Evolutionary conservation across 1,140 invertebrate species (phyloP), one percentile per base, ranked within the genome.

Genomic region (Eriocheir sinensis): DNA sequence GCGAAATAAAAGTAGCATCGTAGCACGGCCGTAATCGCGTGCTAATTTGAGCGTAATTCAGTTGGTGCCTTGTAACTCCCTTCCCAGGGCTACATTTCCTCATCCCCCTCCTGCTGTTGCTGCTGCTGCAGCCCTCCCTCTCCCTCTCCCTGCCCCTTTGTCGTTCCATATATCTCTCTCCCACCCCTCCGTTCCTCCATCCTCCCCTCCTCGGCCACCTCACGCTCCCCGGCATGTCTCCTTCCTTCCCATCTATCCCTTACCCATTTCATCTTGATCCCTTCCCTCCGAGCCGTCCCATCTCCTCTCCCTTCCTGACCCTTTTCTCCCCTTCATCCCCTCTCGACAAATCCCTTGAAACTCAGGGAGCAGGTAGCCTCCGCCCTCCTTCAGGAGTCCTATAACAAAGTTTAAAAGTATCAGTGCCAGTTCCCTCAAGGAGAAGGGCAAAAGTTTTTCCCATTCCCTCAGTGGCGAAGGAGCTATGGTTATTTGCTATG

Each of bases 331-430:
- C 36, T 41, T 72, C 86, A 53, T 44, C 17, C 93, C 88, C 83
- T 40, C 27, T 17, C 32, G 41, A 80, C 88, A 94, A 94, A 91
- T 91, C 93, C 93, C 38, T 81, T 85, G 88, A 27, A 90, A 48
- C 80, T 60, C 32, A 36, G 72, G 38, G 88, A 90, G 83, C 93
- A 94, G 93, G 93, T 94, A 94, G 32, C 72, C 72, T 2, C 3
- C n/a, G 40, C n/a, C 44, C 83, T 60, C 89, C 48, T 89, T 36
- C 93, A 34, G 30, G 80, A 81, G 83, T 94, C 88, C 93, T 80
- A 91, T 94, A 94, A 94, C 89, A 83, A 94, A 94, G 93, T 94
- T 94, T 91, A 91, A 94, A 94, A 91, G 93, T 94, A 94, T 91
- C 93, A 94, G 93, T 40, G n/a, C 60, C 86, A 90, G 88, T 91